Evolutionary conservation across 2,113 vertebrate species (phyloP).

Genomic region (Muntiacus reevesi): DNA sequence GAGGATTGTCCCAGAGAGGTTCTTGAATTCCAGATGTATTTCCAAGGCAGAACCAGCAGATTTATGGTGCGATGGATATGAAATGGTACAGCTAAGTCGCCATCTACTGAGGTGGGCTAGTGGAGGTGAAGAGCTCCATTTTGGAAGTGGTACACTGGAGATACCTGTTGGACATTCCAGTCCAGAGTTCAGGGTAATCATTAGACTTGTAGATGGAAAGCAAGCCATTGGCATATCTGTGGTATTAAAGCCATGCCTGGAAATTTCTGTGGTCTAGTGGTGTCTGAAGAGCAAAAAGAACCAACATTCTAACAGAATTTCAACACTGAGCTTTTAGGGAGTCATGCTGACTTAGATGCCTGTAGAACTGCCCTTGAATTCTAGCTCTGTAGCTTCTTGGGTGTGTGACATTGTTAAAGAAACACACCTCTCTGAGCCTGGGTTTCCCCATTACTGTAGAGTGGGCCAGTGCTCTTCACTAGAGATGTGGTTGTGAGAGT

Average conservation of each 20-base stretch:
- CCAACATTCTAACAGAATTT: not conserved
- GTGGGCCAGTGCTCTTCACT: not conserved
- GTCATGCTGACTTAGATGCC: not conserved
- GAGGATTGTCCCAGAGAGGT: not conserved
- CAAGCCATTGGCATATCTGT: not conserved
- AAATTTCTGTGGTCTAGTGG: not conserved
- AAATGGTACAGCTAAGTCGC: not conserved
- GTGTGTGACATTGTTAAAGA: not conserved
- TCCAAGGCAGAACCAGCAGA: not conserved
- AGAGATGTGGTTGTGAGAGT: not conserved
- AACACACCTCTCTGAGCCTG: not conserved
- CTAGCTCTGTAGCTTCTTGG: not conserved
- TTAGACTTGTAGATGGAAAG: not conserved
- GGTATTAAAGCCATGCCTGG: not conserved
- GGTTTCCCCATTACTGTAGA: not conserved
- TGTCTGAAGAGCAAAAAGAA: not conserved
- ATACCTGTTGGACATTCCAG: not conserved
- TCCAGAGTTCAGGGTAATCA: not conserved
- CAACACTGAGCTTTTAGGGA: not conserved
- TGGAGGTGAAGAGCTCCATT: not conserved
- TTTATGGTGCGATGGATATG: not conserved
- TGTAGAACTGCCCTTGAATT: not conserved
- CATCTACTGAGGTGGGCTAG: not conserved
- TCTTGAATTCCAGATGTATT: not conserved
- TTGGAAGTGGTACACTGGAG: not conserved